Base-by-base conservation (phyloP, 2,888 invertebrate species). In the Apodemia mormo region DNA sequence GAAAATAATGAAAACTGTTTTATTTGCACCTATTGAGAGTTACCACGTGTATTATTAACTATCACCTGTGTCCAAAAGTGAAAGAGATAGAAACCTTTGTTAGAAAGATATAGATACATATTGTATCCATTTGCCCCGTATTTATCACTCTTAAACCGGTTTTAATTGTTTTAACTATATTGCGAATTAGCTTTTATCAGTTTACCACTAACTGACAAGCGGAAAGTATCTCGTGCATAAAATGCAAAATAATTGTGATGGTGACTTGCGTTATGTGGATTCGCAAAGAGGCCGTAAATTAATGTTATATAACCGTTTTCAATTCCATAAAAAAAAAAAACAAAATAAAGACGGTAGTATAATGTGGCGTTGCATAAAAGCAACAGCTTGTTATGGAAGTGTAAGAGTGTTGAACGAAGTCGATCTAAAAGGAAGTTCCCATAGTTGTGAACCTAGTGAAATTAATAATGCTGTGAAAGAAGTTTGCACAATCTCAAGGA, bases 361-460 rank as follows among this genome's bases (percentile, higher is more conserved):
- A 54, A 54, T 54, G 54, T 22, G n/a, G 54, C n/a, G 56, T 56
- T 56, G 56, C 29, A 56, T 56, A 56, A 22, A 22, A 56, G 56
- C 56, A 56, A 1, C 29, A 56, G 29, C 56, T 56, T 56, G 54
- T 56, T 56, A 29, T 56, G 29, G 29, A 29, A 56, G 56, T 56
- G 29, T 56, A 56, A 56, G 56, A 56, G 22, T 56, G 56, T 56
- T 29, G 29, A 56, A 56, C 56, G 29, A 56, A 56, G 56, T 56
- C 56, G 22, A 7, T 56, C 56, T 56, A 29, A 29, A 56, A 56
- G 22, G 9, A 56, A 56, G 29, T 56, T 56, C 9, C 56, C 56
- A 56, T 29, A 56, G 56, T 56, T 56, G 56, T 56, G 56, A 56
- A 56, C 56, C 56, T 29, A 56, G 29, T 56, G 29, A 56, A 56